Evolutionary conservation across 2,113 vertebrate genomes (phyloP), one percentile per base, ranked within the genome.

Genomic region (Capra hircus): DNA sequence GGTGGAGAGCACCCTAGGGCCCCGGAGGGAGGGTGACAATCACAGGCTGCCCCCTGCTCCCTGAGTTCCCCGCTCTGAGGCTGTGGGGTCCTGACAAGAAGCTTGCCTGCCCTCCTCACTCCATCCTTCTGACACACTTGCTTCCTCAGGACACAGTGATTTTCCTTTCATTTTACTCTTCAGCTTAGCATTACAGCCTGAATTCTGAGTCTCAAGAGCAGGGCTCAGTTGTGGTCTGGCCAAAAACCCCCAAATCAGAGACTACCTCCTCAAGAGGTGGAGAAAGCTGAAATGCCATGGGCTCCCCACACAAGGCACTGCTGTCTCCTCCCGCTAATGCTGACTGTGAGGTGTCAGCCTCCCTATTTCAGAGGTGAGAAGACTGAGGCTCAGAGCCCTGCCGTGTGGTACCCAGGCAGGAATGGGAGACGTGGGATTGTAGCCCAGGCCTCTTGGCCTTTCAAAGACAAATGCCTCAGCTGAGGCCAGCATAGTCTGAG

Each of bases 401-500:
- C 33, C 50, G 48, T 27, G 14, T 67, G 27, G 23, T 40, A 74
- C 80, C 64, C 45, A 21, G 21, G 28, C 78, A 40, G n/a, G 12
- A 83, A 55, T 0, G 40, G 67, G 16, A 53, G 23, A 59, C n/a
- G 0, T 16, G 4, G 43, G 62, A 23, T 40, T 59, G 53, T 30
- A 81, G 67, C 28, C 40, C 50, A 30, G 45, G 27, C 25, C 23
- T 23, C 67, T 17, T 36, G n/a, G 88, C 53, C 48, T 80, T 81
- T 95, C 40, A 45, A 59, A 95, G 30, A 36, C 59, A n/a, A 89
- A 40, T 3, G 3, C 30, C 85, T 74, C 27, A 3, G 33, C 43
- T 2, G 3, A 71, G 30, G 77, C 12, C 55, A 40, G 50, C 1
- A 1, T 25, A 28, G 15, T 48, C 87, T 7, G 12, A 84, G 0